phyloP scores from a whole-genome alignment of 2,888 invertebrate genomes.

The Acleris cristana region DNA sequence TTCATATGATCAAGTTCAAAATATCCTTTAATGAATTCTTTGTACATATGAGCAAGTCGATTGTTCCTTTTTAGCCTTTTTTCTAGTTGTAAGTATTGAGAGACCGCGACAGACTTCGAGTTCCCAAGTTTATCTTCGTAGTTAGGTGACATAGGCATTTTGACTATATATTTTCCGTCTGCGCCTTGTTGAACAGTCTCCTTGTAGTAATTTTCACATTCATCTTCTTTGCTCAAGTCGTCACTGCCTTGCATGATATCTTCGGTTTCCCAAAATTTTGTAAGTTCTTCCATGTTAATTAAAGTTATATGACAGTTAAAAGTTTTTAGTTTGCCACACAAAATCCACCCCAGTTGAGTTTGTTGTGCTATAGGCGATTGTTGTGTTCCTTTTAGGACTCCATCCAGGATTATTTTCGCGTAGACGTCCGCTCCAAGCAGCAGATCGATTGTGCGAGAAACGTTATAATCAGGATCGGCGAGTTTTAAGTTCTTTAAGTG shows the following conservation, averaged over 20 bases:
- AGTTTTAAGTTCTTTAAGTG: constrained; percentile 33
- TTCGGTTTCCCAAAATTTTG: constrained; percentile 38
- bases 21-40: constrained; percentile 36
- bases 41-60: constrained; percentile 24
- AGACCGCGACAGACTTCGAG: constrained; percentile 29
- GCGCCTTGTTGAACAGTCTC: constrained; percentile 18
- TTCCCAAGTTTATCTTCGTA: constrained; percentile 33
- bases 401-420: constrained; percentile 24
- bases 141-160: constrained; percentile 35
- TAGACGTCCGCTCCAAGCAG: constrained; percentile 19
- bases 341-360: constrained; percentile 37
- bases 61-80: constrained; percentile 4
- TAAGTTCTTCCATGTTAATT: constrained; percentile 34
- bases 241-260: constrained; percentile 14
- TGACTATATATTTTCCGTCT: constrained; percentile 39
- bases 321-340: constrained; percentile 28
- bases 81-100: constrained; percentile 32
- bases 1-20: constrained; percentile 7
- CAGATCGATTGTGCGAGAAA: constrained; percentile 23
- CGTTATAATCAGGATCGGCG: constrained; percentile 30
- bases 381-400: constrained; percentile 22
- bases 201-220: constrained; percentile 36
- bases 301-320: constrained; percentile 38
- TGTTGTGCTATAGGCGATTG: constrained; percentile 34
- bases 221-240: constrained; percentile 16